Evolutionary conservation across 2,113 vertebrate species (phyloP), one percentile per base, ranked within the genome.

Genomic region (Myiozetetes cayanensis): DNA sequence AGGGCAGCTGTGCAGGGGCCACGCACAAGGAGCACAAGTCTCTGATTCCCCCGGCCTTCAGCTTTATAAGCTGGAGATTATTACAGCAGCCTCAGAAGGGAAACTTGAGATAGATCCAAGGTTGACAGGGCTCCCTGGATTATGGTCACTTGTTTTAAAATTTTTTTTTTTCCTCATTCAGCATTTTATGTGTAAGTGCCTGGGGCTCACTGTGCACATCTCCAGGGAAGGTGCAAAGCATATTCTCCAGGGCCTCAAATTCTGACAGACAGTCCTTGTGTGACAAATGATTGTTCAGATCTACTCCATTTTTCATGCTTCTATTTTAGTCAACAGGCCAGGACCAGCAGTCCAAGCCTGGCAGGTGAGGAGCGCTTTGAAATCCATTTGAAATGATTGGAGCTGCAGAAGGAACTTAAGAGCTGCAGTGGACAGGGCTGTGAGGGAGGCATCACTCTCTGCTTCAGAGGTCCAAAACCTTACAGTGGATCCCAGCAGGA

Each of bases 81-180:
- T 74, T 78, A 17, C n/a, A 73, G 81, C 85, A 90, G 89, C 72
- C 77, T 85, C 80, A 43, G 49, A 53, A 63, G 63, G 53, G 95
- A 94, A 97, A 97, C 68, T n/a, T 50, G 87, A 97, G 94, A 80
- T 23, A 52, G 9, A 56, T 11, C 46, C 92, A 96, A 80, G 92
- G 91, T 21, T 85, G 85, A 88, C 70, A 49, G 52, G 53, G 74
- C 78, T 85, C 75, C 74, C 71, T 80, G 63, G 66, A 89, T 91
- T 83, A 93, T 89, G 71, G 87, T 77, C 41, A 53, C 66, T 94
- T 63, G 41, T 67, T 87, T 94, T 33, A 63, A 77, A 85, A 79
- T 46, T 43, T 43, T 19, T 71, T 46, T 61, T 59, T 94, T 71
- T 84, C 53, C 56, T 75, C 66, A 27, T 49, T 61, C 62, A 67